Evolutionary conservation across 2,113 vertebrate species (phyloP).

Genomic region (Lagenorhynchus albirostris): DNA sequence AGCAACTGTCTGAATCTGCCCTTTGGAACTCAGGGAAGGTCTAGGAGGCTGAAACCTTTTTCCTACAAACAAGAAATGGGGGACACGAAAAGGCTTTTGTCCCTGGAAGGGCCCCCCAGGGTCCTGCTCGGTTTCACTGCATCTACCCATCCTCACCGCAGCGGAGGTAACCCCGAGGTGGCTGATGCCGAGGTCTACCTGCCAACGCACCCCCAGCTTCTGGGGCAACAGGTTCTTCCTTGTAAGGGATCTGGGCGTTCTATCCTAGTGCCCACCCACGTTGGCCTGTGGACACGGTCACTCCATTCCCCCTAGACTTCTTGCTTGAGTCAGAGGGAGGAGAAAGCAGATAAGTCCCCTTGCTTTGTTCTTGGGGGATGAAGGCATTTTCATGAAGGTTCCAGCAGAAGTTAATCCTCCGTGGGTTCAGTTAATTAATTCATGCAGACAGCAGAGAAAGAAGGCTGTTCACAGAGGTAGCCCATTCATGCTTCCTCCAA

Average conservation of each 20-base stretch:
- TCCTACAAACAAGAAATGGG: background rate
- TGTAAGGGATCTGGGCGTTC: background rate
- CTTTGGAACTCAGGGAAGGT: background rate
- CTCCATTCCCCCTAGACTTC: background rate
- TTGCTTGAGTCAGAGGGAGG: background rate
- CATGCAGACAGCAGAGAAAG: background rate
- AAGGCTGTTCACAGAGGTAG: background rate
- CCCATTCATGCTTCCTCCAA: background rate
- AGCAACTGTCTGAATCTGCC: background rate
- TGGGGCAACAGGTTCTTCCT: background rate
- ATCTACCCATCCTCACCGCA: too few species aligned
- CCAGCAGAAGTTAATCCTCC: background rate
- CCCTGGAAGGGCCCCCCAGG: accelerated
- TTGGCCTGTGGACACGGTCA: background rate
- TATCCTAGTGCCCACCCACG: background rate
- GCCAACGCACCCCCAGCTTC: background rate
- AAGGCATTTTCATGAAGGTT: background rate
- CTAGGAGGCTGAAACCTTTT: background rate
- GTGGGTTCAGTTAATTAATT: background rate
- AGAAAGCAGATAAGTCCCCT: background rate
- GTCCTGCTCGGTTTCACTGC: background rate
- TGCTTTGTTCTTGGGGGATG: background rate
- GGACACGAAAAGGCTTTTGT: background rate
- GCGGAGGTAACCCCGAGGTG: background rate
- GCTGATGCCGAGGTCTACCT: accelerated